Base-by-base conservation (phyloP, 2,888 invertebrate genomes). In the Mesorhabditis spiculigera region DNA sequence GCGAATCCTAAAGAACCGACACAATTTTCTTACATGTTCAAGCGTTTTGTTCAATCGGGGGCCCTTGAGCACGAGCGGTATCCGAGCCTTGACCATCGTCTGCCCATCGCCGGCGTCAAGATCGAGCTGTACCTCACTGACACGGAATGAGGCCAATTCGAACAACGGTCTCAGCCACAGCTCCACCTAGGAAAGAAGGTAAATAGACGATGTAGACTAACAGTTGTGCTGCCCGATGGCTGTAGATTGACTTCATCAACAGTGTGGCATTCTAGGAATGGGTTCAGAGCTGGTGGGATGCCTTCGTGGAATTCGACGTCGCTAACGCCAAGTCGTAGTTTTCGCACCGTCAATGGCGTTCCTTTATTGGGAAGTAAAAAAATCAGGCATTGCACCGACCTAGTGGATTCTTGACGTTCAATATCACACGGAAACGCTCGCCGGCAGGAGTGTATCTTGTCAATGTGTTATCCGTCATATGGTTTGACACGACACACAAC, bases 341-440 rank as follows among this genome's bases (percentile, higher is more conserved):
- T 50, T n/a, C n/a, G 58, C 10, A 50, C 10, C 10, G 10, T 13
- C n/a, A 50, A n/a, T 1, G 58, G 58, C 2, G n/a, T 50, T 1
- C 58, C 58, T 50, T 50, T 2, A 50, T 2, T 2, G n/a, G 2
- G 3, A 63, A 16, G 13, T 13, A 10, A 16, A 13, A 63, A 16
- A 63, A 28, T 28, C 28, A 28, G n/a, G n/a, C 50, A 50, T 10
- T 50, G 10, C 2, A 50, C 58, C n/a, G 10, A 50, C 58, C 63
- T 50, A 83, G 72, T 6, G 83, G 80, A 68, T 83, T 83, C 64
- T 67, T 70, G 5, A 83, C 67, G 8, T 71, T 69, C 5, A 82
- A 63, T 66, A 74, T 74, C 10, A 81, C 75, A 28, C 79, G 72
- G 69, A 74, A 81, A 28, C 76, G 63, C 70, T 83, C 83, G 16